A percentile compares a stretch with the other conserved stretches of the same genome.
Evolutionary conservation across 1,140 invertebrate genomes (phyloP).

Genomic region (Melipona quadrifasciata): DNA sequence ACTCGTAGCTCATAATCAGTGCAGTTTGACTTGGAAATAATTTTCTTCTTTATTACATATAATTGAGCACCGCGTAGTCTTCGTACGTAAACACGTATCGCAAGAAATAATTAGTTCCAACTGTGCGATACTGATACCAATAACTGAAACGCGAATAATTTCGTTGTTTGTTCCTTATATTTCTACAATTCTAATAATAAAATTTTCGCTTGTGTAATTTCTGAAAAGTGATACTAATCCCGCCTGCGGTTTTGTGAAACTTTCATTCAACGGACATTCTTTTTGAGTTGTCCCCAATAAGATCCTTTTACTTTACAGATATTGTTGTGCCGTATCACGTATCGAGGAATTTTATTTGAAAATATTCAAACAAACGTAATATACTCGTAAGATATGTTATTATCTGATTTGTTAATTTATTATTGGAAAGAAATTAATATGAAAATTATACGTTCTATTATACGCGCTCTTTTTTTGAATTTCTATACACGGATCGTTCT

Average conservation of each 20-base stretch:
- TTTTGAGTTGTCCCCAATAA: constrained; percentile 22
- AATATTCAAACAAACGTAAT: not conserved
- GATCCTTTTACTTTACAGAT: constrained; percentile 44
- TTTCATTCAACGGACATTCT: constrained; percentile 36
- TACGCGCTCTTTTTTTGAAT: not conserved
- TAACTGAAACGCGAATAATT: too few species aligned
- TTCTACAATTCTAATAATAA: not conserved
- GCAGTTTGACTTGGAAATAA: not conserved
- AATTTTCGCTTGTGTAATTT: constrained; percentile 33
- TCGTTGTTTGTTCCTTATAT: not conserved
- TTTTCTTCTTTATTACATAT: not conserved
- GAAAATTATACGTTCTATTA: too few species aligned
- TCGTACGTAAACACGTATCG: constrained; percentile 1
- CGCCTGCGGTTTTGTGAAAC: constrained; percentile 39
- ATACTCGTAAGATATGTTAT: not conserved
- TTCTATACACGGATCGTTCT: not conserved
- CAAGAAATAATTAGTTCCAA: not conserved
- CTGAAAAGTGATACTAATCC: constrained; percentile 37
- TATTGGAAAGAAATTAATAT: not conserved
- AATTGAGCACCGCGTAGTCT: not conserved
- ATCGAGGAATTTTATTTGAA: not conserved
- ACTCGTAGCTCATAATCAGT: not conserved
- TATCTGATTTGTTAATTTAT: not conserved
- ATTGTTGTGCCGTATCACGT: constrained; percentile 25
- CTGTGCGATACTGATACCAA: too few species aligned